Base-by-base conservation (phyloP, 1,140 invertebrate species). In the Maniola jurtina region DNA sequence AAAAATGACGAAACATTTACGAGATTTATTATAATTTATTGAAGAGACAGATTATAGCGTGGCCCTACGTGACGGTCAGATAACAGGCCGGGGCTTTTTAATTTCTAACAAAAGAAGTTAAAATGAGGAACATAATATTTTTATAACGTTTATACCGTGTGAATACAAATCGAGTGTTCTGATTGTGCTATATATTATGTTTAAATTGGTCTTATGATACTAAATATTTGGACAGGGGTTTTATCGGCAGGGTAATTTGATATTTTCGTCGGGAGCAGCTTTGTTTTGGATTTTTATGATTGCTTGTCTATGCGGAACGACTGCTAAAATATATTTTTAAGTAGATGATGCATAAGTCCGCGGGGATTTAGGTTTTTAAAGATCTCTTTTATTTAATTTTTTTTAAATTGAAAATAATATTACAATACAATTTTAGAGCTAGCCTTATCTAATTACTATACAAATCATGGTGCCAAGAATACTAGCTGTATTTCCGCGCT, bases 181-280 rank as follows among this genome's bases (percentile, higher is more conserved):
- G 85, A 90, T 88, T 87, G 76, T 76, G 81, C 83, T 84, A 88
- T 88, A 88, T 88, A 86, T 88, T 88, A 88, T 74, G 76, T 81
- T 77, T 76, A 80, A 85, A 88, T 89, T 71, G 83, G 78, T 85
- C 87, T 90, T 90, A 88, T 86, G 81, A 83, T 80, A 81, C 80
- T 79, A 90, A 88, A 90, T 90, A 86, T 90, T 90, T 90, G 83
- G 86, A 90, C 83, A 86, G 70, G 78, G 77, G 72, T 84, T 85
- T 88, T 86, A 88, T 87, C 76, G 80, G 68, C 54, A 65, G 56
- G 25, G 86, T 88, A 88, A 89, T 83, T 76, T 90, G 86, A 90
- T 90, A 90, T 84, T 87, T 89, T 86, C 70, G 62, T 61, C 14
- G 54, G 78, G 75, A 55, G 61, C 57, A 36, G 47, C 50, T 45